Conservation (phyloP, 2,113 vertebrate genomes). For the Phalacrocorax pelagicus region DNA sequence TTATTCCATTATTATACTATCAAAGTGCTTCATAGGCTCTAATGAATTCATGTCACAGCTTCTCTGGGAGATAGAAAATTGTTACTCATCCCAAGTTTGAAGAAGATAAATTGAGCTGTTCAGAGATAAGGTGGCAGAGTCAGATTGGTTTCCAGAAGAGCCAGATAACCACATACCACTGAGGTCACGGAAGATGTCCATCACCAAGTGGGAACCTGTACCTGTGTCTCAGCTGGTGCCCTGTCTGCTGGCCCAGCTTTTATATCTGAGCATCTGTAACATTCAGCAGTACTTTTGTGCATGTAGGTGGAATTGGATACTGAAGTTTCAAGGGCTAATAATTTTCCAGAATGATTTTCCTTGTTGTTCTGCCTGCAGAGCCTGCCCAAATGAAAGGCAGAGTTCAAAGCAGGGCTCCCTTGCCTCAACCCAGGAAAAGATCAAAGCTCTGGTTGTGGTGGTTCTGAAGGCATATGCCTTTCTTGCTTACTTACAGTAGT, state of each 20-base stretch:
- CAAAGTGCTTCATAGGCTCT: background rate
- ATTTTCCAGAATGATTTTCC: background rate
- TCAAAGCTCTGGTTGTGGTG: background rate
- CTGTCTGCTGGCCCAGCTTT: background rate
- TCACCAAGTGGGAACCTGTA: rapidly evolving
- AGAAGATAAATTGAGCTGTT: background rate
- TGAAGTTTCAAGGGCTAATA: background rate
- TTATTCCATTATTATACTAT: background rate
- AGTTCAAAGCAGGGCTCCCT: background rate
- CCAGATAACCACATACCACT: background rate
- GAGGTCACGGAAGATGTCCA: background rate
- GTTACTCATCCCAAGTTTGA: background rate
- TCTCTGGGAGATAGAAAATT: constrained; percentile 1
- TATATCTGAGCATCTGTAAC: background rate
- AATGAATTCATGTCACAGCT: background rate
- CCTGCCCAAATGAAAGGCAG: background rate
- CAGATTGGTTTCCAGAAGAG: background rate
- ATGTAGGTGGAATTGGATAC: background rate
- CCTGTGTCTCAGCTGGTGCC: background rate
- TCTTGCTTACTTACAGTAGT: background rate
- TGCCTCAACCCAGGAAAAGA: background rate
- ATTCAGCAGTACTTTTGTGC: background rate
- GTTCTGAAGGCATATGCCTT: background rate
- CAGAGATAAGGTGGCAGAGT: background rate
- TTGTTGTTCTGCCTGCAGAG: background rate